These are phyloP conservation scores for Diabrotica undecimpunctata DNA, from an alignment of 1,140 invertebrate genomes.

Conservation along the genomic window DNA sequence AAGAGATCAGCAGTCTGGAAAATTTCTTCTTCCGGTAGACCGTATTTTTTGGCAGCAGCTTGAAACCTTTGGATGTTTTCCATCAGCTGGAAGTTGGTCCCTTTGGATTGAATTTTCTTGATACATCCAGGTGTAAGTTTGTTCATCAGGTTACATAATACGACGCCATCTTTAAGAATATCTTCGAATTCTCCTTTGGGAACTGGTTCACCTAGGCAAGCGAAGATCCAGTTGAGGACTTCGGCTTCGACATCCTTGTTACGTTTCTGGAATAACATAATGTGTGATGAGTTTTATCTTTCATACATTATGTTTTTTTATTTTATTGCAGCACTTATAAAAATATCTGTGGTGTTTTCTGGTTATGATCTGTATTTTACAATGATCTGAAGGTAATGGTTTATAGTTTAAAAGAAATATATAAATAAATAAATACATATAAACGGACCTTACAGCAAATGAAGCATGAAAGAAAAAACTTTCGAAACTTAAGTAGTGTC, in stretches of 20 bases:
- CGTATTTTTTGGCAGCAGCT: slow-evolving; percentile 87
- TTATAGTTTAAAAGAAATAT: too few relatives aligned
- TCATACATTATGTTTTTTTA: too few relatives aligned
- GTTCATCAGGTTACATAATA: slow-evolving; percentile 93
- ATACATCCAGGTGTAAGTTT: slow-evolving; percentile 91
- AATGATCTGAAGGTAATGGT: too few relatives aligned
- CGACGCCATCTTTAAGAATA: slow-evolving; percentile 84
- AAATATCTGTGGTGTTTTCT: too few relatives aligned
- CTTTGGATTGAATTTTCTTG: slow-evolving; percentile 93
- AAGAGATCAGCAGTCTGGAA: slow-evolving; percentile 99
- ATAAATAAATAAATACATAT: too few relatives aligned
- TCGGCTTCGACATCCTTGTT: slow-evolving; percentile 91
- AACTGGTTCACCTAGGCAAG: slow-evolving; percentile 82
- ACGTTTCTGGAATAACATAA: slow-evolving; percentile 62
- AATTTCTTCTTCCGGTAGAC: slow-evolving; percentile 93
- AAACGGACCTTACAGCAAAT: too few relatives aligned
- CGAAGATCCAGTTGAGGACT: slow-evolving; percentile 86
- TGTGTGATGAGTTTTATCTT: too few relatives aligned
- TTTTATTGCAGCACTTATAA: too few relatives aligned
- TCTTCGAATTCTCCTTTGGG: slow-evolving; percentile 85
- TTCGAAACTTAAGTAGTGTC: too few relatives aligned
- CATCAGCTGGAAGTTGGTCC: slow-evolving; percentile 97
- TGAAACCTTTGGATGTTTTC: slow-evolving; percentile 98
- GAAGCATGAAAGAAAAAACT: too few relatives aligned
- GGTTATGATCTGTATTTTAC: too few relatives aligned